Percentiles rank a stretch among this genome's conserved stretches.
phyloP scores from a whole-genome alignment of 2,113 vertebrate species.

The Clarias gariepinus region DNA sequence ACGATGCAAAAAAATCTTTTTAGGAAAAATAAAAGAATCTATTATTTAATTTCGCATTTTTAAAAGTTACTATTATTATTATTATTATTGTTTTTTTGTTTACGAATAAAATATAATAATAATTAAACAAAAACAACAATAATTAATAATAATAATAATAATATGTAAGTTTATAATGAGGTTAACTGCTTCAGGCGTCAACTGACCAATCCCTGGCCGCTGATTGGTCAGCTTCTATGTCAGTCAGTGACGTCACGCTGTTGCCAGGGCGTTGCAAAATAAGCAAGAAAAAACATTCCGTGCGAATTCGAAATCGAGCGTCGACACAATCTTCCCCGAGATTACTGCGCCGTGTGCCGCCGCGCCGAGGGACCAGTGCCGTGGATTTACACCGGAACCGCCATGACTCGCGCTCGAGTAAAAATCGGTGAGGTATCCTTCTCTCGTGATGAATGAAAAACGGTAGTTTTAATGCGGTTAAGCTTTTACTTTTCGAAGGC shows the following conservation, averaged over 20 bases:
- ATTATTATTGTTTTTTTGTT: no score
- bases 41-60: not conserved
- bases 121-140: no score
- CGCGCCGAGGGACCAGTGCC: not conserved
- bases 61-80: not conserved
- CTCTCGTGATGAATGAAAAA: not conserved
- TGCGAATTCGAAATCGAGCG: slow-evolving; percentile 35
- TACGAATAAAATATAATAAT: no score
- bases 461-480: not conserved
- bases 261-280: slow-evolving; percentile 62
- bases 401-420: not conserved
- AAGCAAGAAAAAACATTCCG: slow-evolving; percentile 29
- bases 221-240: slow-evolving; percentile 39
- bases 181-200: not conserved
- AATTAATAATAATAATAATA: not conserved
- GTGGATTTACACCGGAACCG: not conserved
- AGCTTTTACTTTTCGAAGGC: slow-evolving; percentile 31
- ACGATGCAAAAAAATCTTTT: not conserved
- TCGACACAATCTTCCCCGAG: not conserved
- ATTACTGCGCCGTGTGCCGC: not conserved
- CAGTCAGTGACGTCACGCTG: slow-evolving; percentile 58
- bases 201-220: not conserved
- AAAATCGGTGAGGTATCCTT: slow-evolving; percentile 31
- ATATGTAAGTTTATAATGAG: not conserved
- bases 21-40: not conserved